Conservation (phyloP, 2,888 invertebrate genomes). For the Machimus rusticus region DNA sequence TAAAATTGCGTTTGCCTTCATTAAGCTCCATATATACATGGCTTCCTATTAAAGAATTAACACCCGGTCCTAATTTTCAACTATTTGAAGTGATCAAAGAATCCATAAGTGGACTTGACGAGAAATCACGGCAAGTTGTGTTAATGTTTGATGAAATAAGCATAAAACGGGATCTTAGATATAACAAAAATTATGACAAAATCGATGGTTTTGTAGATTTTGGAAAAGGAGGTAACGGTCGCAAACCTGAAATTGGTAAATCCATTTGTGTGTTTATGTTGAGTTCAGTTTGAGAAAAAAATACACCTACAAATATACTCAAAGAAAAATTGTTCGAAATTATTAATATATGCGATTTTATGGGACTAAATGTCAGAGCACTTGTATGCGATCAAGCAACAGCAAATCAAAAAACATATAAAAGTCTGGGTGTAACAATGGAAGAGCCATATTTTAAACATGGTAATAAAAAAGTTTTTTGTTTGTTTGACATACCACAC, state of each 20-base stretch:
- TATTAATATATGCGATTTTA: neutral
- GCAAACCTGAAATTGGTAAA: neutral
- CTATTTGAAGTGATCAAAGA: neutral
- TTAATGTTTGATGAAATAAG: slow-evolving; percentile 7
- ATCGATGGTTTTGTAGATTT: neutral
- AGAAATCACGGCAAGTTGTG: neutral
- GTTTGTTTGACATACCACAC: neutral
- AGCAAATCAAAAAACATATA: neutral
- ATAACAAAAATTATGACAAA: neutral
- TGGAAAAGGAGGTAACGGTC: neutral
- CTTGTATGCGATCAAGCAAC: neutral
- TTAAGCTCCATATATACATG: neutral
- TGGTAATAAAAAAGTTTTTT: no score
- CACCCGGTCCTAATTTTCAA: neutral
- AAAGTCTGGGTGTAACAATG: neutral
- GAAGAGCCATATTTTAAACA: neutral
- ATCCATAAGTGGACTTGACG: neutral
- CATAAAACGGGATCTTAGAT: neutral
- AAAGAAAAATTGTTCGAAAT: neutral
- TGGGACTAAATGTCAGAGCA: neutral
- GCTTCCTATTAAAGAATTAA: neutral
- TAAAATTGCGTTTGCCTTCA: neutral
- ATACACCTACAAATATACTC: neutral
- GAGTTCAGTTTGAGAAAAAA: neutral
- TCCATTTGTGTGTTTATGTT: neutral